Conservation (phyloP, 2,113 vertebrate genomes). For the Natator depressus region DNA sequence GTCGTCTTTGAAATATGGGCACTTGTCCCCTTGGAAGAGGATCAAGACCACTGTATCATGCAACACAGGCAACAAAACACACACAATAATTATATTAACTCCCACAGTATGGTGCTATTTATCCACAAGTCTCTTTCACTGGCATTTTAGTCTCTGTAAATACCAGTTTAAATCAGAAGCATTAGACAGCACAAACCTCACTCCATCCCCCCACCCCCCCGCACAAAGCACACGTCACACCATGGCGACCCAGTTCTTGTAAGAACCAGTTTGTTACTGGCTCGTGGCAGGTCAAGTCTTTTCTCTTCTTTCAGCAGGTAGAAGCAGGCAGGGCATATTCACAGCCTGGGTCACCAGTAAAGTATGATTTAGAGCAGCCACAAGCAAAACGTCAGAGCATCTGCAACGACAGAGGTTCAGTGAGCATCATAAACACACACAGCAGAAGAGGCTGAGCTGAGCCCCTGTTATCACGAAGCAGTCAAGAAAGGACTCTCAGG, state of each 20-base stretch:
- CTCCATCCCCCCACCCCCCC: background rate
- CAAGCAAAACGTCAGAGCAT: constrained; percentile 48
- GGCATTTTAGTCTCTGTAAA: background rate
- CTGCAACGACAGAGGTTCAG: constrained; percentile 32
- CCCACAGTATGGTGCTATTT: background rate
- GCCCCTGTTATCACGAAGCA: background rate
- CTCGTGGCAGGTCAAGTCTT: background rate
- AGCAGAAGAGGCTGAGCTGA: constrained; percentile 23
- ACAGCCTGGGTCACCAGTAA: background rate
- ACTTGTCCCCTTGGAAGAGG: background rate
- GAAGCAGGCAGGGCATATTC: background rate
- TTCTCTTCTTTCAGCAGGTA: background rate
- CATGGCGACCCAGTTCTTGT: fast-evolving
- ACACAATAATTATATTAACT: background rate
- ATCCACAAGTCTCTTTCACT: background rate
- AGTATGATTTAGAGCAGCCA: constrained; percentile 17
- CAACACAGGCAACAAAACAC: fast-evolving
- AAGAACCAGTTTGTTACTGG: background rate
- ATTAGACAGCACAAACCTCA: background rate
- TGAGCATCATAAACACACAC: constrained; percentile 16
- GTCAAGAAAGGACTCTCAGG: background rate
- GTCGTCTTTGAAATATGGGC: fast-evolving
- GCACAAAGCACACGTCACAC: background rate
- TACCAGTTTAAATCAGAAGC: background rate
- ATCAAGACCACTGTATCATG: background rate